Evolutionary conservation across 1,140 invertebrate species (phyloP).

Genomic region (Temnothorax nylanderi): DNA sequence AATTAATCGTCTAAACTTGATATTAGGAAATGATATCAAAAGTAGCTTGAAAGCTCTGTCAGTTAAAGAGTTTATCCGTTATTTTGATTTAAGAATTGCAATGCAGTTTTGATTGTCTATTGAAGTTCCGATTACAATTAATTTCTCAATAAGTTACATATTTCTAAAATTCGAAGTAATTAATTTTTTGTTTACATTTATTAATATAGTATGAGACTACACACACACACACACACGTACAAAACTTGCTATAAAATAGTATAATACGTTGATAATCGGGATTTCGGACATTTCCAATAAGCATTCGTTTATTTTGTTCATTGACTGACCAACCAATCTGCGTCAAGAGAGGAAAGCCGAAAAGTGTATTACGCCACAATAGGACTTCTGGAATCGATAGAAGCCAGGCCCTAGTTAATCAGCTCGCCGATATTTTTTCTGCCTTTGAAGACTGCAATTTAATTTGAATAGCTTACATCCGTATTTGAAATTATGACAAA

Average conservation of each 20-base stretch:
- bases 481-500: constrained; percentile 59
- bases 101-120: not conserved
- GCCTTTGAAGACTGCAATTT: constrained; percentile 50
- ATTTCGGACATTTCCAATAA: constrained; percentile 59
- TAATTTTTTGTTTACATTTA: not conserved
- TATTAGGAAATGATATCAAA: not conserved
- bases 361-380: constrained; percentile 75
- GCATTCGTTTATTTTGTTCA: constrained; percentile 45
- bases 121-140: not conserved
- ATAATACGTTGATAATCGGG: not conserved
- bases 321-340: constrained; percentile 32
- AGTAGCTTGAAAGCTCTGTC: not conserved
- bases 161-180: not conserved
- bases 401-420: constrained; percentile 74
- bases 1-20: not conserved
- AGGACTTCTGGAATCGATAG: constrained; percentile 84
- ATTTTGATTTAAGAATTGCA: not conserved
- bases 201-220: not conserved
- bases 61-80: not conserved
- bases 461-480: constrained; percentile 51
- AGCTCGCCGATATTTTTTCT: constrained; percentile 60
- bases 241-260: not conserved
- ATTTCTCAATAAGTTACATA: not conserved
- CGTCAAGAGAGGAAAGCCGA: constrained; percentile 68
- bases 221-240: too few relatives aligned